Evolutionary conservation across 1,140 invertebrate species (phyloP).

Genomic region (Campodea augens): DNA sequence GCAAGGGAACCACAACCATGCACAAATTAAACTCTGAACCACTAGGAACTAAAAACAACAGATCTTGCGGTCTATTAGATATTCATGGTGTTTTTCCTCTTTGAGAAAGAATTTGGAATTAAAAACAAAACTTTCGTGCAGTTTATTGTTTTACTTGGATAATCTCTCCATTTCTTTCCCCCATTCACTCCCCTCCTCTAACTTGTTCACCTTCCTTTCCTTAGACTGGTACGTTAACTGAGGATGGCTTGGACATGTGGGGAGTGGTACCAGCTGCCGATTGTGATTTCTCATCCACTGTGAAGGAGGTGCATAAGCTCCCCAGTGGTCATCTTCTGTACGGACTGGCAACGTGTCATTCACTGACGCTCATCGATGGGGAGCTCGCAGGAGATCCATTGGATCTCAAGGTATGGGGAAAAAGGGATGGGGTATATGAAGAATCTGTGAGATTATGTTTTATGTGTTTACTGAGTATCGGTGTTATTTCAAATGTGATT

Average conservation of each 20-base stretch:
- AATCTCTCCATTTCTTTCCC: not conserved
- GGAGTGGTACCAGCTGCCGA: constrained; percentile 48
- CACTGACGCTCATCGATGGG: constrained; percentile 57
- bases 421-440: constrained; percentile 63
- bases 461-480: too few species aligned
- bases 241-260: constrained; percentile 86
- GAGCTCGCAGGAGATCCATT: constrained; percentile 60
- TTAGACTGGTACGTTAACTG: constrained; percentile 78
- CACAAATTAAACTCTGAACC: too few species aligned
- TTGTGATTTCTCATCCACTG: constrained; percentile 34
- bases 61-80: too few species aligned
- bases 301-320: constrained; percentile 28
- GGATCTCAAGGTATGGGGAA: constrained; percentile 74
- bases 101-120: constrained; percentile 1
- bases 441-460: too few species aligned
- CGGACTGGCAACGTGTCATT: constrained; percentile 60
- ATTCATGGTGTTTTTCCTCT: too few species aligned
- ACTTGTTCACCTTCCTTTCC: constrained; percentile 8
- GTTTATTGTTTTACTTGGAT: constrained; percentile 4
- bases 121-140: not conserved
- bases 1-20: too few species aligned
- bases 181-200: not conserved
- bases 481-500: too few species aligned
- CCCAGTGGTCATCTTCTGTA: constrained; percentile 18
- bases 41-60: too few species aligned